phyloP scores from a whole-genome alignment of 2,888 invertebrate genomes.

The Netelia virgata region DNA sequence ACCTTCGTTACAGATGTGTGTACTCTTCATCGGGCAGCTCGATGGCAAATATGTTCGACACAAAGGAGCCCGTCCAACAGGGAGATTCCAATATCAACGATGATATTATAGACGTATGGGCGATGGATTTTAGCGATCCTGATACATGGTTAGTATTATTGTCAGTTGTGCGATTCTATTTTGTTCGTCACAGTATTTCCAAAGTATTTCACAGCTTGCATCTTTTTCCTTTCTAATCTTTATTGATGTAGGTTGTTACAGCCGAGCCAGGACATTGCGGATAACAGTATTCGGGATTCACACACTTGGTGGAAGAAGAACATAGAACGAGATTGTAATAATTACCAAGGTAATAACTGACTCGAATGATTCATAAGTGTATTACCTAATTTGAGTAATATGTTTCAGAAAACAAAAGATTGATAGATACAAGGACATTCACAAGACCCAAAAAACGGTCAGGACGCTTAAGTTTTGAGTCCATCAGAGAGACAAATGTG shows the following conservation, averaged over 20 bases:
- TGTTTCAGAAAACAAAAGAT: conserved; percentile 74
- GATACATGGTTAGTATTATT: conserved; percentile 74
- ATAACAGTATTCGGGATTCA: conserved; percentile 70
- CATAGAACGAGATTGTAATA: conserved; percentile 28
- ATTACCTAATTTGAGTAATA: background rate
- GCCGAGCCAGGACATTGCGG: conserved; percentile 61
- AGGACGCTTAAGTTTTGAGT: conserved; percentile 88
- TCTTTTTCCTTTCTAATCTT: background rate
- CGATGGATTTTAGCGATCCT: conserved; percentile 73
- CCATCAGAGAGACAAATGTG: conserved; percentile 74
- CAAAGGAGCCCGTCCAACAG: conserved; percentile 41
- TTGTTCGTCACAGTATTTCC: background rate
- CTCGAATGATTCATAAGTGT: no score
- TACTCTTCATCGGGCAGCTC: conserved; percentile 41
- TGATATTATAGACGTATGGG: conserved; percentile 76
- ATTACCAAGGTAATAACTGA: conserved; percentile 39
- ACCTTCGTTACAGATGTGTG: conserved; percentile 64
- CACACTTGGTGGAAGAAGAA: conserved; percentile 72
- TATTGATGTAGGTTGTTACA: conserved; percentile 72
- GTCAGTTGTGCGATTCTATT: background rate
- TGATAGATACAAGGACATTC: conserved; percentile 89
- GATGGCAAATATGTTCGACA: conserved; percentile 57
- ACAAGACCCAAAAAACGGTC: conserved; percentile 89
- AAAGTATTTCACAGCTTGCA: conserved; percentile 1
- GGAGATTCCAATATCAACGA: conserved; percentile 61